Conservation (phyloP, 1,140 invertebrate genomes). For the Gonatopus flavifemur region DNA sequence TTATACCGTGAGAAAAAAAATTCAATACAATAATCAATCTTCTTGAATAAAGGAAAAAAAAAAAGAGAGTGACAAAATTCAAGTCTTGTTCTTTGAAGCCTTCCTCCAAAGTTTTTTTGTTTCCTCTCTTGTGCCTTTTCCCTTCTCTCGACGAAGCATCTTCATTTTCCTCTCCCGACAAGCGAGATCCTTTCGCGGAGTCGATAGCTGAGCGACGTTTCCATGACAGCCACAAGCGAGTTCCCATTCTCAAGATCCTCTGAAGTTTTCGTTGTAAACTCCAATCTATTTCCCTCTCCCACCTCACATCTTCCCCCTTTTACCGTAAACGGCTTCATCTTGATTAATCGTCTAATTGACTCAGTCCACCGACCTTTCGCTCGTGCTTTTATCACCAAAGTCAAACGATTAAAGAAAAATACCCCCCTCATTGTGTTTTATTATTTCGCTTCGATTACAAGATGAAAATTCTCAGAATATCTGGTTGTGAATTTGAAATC, state of each 20-base stretch:
- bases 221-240: conserved; percentile 56
- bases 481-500: too few relatives aligned
- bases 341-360: conserved; percentile 19
- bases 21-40: too few relatives aligned
- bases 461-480: too few relatives aligned
- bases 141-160: neutral
- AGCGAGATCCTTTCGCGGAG: conserved; percentile 42
- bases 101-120: neutral
- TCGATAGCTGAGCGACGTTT: conserved; percentile 57
- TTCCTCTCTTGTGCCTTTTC: neutral
- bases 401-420: too few relatives aligned
- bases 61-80: too few relatives aligned
- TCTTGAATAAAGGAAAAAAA: too few relatives aligned
- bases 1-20: too few relatives aligned
- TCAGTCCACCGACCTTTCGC: conserved; percentile 10
- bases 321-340: neutral
- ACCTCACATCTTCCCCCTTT: neutral
- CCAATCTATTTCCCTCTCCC: neutral
- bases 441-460: too few relatives aligned
- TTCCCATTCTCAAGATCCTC: conserved; percentile 49
- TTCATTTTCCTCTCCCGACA: neutral
- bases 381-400: too few relatives aligned
- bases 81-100: too few relatives aligned
- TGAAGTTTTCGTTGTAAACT: neutral
- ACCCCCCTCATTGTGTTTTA: too few relatives aligned